These are phyloP conservation scores for Peromyscus attwateri DNA, from an alignment of 2,797 vertebrate species.

Conservation along the genomic window DNA sequence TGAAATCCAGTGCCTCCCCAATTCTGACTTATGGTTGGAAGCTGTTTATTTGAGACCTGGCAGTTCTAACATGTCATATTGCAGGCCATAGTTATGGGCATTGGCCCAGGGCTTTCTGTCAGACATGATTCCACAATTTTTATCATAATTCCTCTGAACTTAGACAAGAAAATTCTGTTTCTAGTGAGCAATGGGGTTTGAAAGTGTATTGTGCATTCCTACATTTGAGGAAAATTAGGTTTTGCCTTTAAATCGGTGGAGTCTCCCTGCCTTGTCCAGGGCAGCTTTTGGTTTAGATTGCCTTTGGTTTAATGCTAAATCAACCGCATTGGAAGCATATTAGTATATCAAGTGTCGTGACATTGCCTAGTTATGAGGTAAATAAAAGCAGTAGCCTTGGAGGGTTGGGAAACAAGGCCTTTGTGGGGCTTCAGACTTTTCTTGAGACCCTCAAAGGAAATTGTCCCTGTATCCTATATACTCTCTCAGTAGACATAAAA, in stretches of 20 bases:
- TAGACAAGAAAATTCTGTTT: neutral
- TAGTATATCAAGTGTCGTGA: neutral
- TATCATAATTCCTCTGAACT: neutral
- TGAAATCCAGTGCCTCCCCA: neutral
- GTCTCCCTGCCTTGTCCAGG: slow-evolving; percentile 26
- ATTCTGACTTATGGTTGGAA: neutral
- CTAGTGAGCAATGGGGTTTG: neutral
- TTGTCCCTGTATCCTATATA: neutral
- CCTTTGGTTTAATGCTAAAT: slow-evolving; percentile 35
- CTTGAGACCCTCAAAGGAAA: neutral
- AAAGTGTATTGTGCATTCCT: neutral
- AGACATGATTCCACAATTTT: neutral
- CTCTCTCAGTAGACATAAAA: neutral
- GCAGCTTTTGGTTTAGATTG: neutral
- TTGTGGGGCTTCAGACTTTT: neutral
- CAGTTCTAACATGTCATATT: neutral
- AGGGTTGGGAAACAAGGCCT: neutral
- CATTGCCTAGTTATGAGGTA: neutral
- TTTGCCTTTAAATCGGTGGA: neutral
- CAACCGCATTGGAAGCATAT: neutral
- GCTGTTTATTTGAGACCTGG: neutral
- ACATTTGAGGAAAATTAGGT: slow-evolving; percentile 28
- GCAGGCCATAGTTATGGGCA: neutral
- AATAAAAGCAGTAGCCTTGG: neutral
- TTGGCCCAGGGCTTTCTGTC: neutral